Evolutionary conservation across 2,113 vertebrate genomes (phyloP), one percentile per base, ranked within the genome.

Genomic region (Balaenoptera acutorostrata): DNA sequence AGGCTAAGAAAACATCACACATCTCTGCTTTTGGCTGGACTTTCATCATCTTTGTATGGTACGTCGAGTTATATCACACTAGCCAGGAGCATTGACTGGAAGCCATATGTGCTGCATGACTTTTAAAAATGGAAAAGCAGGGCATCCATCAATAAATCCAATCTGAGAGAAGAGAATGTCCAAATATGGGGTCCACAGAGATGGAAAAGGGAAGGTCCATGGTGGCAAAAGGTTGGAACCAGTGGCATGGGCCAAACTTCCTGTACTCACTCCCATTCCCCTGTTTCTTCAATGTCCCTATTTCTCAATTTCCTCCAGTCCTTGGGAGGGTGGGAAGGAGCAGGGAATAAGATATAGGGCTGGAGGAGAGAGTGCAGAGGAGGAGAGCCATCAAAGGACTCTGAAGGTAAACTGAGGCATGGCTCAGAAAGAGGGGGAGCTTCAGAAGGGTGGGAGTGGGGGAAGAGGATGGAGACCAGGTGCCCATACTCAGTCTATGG

Each of bases 61-160:
- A 89, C 81, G 44, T 90, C 2, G 36, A 68, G 55, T 81, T 78
- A 92, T 39, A 72, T 66, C 55, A 64, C 0, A 29, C 69, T 21
- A 57, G 85, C 41, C 57, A 82, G 85, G 63, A 27, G 81, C 52
- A 41, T 61, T 52, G 23, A 85, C 57, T 29, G 12, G 69, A 93
- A 66, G 27, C 41, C 72, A 20, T 46, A n/a, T 5, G 4, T 20
- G 36, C 57, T 82, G 63, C 6, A 6, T 44, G 75, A 41, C 66
- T 93, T 91, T 66, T 55, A 41, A 90, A 97, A 94, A n/a, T 41
- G 39, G 31, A 75, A 93, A 96, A 90, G 63, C 85, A 78, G 55
- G 15, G 36, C 78, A 59, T 13, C n/a, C 25, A 86, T 86, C 64
- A 93, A 82, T 78, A 68, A 96, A 66, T 36, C 46, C 57, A 82